A percentile compares a stretch with the other conserved stretches of the same genome.
These are phyloP conservation scores for Pocillopora grandis DNA, from an alignment of 92 coral and sea anemone genomes.

Conservation along the genomic window DNA sequence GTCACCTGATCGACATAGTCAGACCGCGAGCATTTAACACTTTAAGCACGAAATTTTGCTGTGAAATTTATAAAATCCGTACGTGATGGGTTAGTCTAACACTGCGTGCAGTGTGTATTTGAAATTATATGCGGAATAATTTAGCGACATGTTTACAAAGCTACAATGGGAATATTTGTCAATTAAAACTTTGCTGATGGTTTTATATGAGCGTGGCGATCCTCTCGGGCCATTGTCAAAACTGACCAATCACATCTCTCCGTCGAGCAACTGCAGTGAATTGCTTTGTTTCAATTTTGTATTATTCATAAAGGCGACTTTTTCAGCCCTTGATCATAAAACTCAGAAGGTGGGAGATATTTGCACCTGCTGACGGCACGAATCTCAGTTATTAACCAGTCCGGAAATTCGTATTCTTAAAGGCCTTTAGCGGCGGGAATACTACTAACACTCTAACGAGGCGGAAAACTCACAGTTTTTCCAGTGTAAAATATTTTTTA, in stretches of 20 bases:
- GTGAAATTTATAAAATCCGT: conserved; percentile 17
- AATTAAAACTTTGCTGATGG: conserved; percentile 48
- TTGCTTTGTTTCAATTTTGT: conserved; percentile 26
- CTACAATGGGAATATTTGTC: conserved; percentile 47
- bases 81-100: background rate
- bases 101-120: conserved; percentile 18
- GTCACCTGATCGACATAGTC: background rate
- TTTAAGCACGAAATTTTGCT: background rate
- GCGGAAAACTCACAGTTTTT: background rate
- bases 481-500: background rate
- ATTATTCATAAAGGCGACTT: conserved; percentile 50
- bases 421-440: conserved; percentile 50
- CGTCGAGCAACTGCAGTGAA: conserved; percentile 31
- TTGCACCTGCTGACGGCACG: conserved; percentile 55
- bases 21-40: background rate
- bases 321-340: conserved; percentile 42
- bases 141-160: conserved; percentile 43
- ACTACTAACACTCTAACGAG: conserved; percentile 5
- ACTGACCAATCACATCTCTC: conserved; percentile 29
- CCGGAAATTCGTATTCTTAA: conserved; percentile 53
- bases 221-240: conserved; percentile 28
- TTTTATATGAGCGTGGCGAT: conserved; percentile 41
- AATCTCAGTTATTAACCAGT: conserved; percentile 55
- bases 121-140: conserved; percentile 41
- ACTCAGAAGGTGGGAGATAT: conserved; percentile 38